A percentile compares a stretch with the other conserved stretches of the same genome.
phyloP scores from a whole-genome alignment of 2,113 vertebrate genomes.

The Corythornis madagascariensis region DNA sequence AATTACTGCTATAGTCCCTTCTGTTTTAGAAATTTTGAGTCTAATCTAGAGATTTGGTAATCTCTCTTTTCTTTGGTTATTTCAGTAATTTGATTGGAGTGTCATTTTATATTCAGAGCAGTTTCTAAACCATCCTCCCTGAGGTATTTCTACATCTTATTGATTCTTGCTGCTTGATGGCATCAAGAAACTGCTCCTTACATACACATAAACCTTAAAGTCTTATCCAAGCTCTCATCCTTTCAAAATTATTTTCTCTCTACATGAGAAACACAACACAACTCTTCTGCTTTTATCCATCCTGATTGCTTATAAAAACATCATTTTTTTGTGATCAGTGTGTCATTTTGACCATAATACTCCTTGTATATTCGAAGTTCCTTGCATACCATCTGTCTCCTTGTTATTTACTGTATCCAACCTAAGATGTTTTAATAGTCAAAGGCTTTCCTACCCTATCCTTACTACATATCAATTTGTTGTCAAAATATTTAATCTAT shows the following conservation, averaged over 20 bases:
- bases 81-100: neutral
- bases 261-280: neutral
- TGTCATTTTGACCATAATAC: neutral
- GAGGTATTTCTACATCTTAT: neutral
- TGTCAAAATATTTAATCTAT: slow-evolving; percentile 9
- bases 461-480: neutral
- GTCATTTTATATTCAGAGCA: neutral
- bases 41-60: neutral
- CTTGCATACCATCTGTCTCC: neutral
- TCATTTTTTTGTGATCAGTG: neutral
- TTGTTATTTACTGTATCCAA: neutral
- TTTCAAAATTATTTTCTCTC: neutral
- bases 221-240: neutral
- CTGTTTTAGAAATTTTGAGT: neutral
- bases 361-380: neutral
- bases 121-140: neutral
- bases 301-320: neutral
- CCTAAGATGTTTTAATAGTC: neutral
- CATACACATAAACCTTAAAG: neutral
- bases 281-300: neutral
- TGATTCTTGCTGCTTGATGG: slow-evolving; percentile 7
- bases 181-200: neutral
- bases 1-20: neutral
- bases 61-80: neutral
- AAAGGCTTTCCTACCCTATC: neutral